phyloP scores from a whole-genome alignment of 2,888 invertebrate species.

The Blera fallax region DNA sequence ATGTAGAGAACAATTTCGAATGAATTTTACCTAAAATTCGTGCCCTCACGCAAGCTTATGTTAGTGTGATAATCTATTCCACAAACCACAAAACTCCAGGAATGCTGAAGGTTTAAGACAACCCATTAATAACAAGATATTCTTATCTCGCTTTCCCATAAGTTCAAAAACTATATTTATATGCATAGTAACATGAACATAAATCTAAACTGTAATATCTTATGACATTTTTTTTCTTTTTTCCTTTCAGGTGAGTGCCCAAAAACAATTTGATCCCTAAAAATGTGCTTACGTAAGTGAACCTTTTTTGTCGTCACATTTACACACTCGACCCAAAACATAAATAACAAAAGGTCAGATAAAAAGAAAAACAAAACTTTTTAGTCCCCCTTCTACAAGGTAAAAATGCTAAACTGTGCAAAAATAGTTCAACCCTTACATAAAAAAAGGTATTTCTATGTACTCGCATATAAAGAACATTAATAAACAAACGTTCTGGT shows the following conservation, averaged over 20 bases:
- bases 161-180: too few species aligned
- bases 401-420: neutral
- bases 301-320: neutral
- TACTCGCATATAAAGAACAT: neutral
- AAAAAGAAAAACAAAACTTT: neutral
- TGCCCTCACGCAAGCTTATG: too few species aligned
- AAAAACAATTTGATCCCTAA: neutral
- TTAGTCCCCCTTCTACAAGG: neutral
- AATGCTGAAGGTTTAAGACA: too few species aligned
- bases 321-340: neutral
- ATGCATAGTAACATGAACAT: neutral
- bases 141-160: too few species aligned
- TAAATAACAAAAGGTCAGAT: neutral
- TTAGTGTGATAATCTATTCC: too few species aligned
- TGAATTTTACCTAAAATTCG: too few species aligned
- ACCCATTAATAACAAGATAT: too few species aligned
- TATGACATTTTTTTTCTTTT: neutral
- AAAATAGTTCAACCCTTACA: neutral
- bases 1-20: too few species aligned
- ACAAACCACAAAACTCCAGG: too few species aligned
- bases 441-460: neutral
- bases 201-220: neutral
- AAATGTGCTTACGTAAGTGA: slow-evolving; percentile 9
- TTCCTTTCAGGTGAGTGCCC: slow-evolving; percentile 36
- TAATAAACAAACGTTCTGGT: neutral